A percentile compares a stretch with the other conserved stretches of the same genome.
Conservation (phyloP, 1,140 invertebrate genomes). For the Manduca sexta region DNA sequence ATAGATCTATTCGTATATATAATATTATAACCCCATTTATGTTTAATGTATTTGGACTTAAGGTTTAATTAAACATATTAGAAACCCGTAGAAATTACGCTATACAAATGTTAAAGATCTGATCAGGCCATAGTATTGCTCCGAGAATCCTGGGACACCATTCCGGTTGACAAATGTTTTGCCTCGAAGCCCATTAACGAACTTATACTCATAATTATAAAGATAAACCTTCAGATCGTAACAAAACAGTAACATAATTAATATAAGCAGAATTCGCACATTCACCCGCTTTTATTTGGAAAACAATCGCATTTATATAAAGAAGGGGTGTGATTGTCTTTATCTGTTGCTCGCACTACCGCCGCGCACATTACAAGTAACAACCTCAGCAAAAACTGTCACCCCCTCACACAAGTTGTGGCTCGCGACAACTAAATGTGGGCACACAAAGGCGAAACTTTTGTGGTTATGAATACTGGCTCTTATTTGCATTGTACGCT, state of each 20-base stretch:
- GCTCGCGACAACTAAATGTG: background rate
- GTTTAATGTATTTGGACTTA: too few species aligned
- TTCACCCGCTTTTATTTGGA: background rate
- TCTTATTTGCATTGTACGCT: constrained; percentile 1
- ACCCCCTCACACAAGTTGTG: background rate
- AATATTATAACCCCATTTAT: too few species aligned
- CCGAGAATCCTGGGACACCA: too few species aligned
- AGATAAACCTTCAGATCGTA: background rate
- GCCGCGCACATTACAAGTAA: background rate
- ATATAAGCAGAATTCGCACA: background rate
- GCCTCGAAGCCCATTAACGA: too few species aligned
- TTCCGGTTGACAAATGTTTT: too few species aligned
- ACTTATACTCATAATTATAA: too few species aligned
- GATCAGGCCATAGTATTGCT: too few species aligned
- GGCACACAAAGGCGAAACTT: background rate
- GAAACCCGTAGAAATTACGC: too few species aligned
- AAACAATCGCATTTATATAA: constrained; percentile 1
- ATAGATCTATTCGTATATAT: background rate
- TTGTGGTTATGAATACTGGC: background rate
- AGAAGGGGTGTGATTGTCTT: background rate
- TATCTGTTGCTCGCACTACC: background rate
- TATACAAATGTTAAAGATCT: too few species aligned
- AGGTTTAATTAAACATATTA: too few species aligned
- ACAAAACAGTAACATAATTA: background rate
- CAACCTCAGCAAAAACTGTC: background rate